Evolutionary conservation across 2,113 vertebrate genomes (phyloP), one percentile per base, ranked within the genome.

Genomic region (Puffinus mauretanicus): DNA sequence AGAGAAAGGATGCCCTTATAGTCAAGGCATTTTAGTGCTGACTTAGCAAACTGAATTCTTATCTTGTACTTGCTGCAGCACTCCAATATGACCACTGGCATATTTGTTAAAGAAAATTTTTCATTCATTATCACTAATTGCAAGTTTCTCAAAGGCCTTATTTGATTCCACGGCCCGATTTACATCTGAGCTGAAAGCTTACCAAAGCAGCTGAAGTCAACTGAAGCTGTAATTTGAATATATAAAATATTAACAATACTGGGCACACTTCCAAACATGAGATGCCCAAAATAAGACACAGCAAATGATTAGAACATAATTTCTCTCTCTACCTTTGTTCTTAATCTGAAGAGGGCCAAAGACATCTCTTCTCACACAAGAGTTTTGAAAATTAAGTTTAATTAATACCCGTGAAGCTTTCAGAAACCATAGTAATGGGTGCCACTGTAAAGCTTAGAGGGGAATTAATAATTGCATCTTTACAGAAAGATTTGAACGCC

Each of bases 401-500:
- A 96, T 95, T 93, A 93, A 76, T 72, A 91, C 7, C 19, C 8
- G 0, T 46, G 44, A 94, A 96, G 57, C 65, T 82, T 69, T 92
- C 73, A 95, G 54, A 69, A 93, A 51, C 81, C 65, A 69, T 4
- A 92, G 86, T 52, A 92, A 90, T 66, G 77, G 65, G 65, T 0
- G 0, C 40, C 61, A 79, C 83, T 79, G 65, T 82, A 95, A 89
- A 85, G 72, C 77, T 92, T 65, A 82, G 34, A 84, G n/a, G 19
- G 13, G 72, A 94, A 90, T 92, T 90, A 87, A 73, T 72, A 94
- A 96, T 46, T 86, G 69, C 73, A 82, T 91, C 77, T 85, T 94
- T 93, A 94, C 80, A 97, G 73, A 25, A 78, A 70, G 57, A 89
- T 82, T 84, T 95, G 86, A 97, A 94, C 76, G 67, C 12, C 86